Evolutionary conservation across 1,140 invertebrate genomes (phyloP).

Genomic region (Maniola jurtina): DNA sequence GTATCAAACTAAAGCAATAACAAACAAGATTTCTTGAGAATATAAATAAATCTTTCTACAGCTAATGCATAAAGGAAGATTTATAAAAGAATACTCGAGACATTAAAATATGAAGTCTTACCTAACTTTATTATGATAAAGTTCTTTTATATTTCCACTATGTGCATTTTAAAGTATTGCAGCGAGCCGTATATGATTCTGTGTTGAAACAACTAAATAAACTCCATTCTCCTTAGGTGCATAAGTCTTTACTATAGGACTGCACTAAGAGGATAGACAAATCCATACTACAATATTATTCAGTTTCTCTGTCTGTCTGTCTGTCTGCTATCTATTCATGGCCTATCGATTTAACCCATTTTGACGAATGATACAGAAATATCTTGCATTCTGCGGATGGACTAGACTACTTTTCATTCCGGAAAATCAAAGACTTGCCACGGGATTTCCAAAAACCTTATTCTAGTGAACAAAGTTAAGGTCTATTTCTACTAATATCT

Average conservation of each 20-base stretch:
- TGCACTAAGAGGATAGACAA: not conserved
- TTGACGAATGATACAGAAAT: no score
- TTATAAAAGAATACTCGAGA: slow-evolving; percentile 16
- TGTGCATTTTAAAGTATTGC: slow-evolving; percentile 9
- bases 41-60: slow-evolving; percentile 20
- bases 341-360: no score
- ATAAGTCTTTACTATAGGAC: not conserved
- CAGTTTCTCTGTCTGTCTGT: no score
- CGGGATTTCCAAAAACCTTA: no score
- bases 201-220: not conserved
- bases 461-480: no score
- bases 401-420: no score
- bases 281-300: not conserved
- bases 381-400: no score
- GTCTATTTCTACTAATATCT: no score
- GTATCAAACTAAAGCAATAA: no score
- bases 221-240: not conserved
- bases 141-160: slow-evolving; percentile 13
- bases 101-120: slow-evolving; percentile 27
- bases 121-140: slow-evolving; percentile 21
- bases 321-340: no score
- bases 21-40: slow-evolving; percentile 1
- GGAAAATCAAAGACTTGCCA: no score
- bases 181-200: slow-evolving; percentile 4
- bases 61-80: slow-evolving; percentile 24